These are phyloP conservation scores for Platorchestia sp. DNA, from an alignment of 1,140 invertebrate genomes.

Conservation along the genomic window DNA sequence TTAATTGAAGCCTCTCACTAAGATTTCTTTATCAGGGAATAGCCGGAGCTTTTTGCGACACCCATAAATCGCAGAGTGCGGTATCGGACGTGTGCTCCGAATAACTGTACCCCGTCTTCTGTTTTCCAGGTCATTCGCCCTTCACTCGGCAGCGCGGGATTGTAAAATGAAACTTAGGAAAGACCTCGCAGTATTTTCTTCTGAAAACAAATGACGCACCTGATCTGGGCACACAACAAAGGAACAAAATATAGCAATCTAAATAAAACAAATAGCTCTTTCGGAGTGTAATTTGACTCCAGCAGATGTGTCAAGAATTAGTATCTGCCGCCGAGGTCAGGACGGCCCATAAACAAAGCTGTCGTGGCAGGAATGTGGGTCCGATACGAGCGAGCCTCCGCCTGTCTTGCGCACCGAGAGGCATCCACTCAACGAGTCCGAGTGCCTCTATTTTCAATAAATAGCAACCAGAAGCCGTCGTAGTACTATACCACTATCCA, in stretches of 20 bases:
- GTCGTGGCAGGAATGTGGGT: constrained; percentile 26
- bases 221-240: constrained; percentile 22
- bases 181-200: not conserved
- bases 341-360: constrained; percentile 23
- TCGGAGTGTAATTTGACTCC: constrained; percentile 50
- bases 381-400: not conserved
- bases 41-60: not conserved
- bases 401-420: not conserved
- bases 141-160: too few species aligned
- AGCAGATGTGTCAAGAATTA: constrained; percentile 47
- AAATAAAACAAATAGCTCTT: constrained; percentile 46
- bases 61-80: not conserved
- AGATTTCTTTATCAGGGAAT: not conserved
- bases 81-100: not conserved
- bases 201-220: constrained; percentile 32
- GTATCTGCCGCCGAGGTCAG: constrained; percentile 48
- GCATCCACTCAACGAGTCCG: not conserved
- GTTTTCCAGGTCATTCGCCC: constrained; percentile 36
- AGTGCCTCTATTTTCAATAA: not conserved
- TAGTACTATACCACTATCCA: not conserved
- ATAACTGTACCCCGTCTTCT: constrained; percentile 12
- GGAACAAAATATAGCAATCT: constrained; percentile 24
- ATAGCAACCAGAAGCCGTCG: not conserved
- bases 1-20: not conserved
- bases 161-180: constrained; percentile 4